These are phyloP conservation scores for Epizoanthus ramosus DNA, from an alignment of 92 coral and sea anemone genomes.

Conservation along the genomic window DNA sequence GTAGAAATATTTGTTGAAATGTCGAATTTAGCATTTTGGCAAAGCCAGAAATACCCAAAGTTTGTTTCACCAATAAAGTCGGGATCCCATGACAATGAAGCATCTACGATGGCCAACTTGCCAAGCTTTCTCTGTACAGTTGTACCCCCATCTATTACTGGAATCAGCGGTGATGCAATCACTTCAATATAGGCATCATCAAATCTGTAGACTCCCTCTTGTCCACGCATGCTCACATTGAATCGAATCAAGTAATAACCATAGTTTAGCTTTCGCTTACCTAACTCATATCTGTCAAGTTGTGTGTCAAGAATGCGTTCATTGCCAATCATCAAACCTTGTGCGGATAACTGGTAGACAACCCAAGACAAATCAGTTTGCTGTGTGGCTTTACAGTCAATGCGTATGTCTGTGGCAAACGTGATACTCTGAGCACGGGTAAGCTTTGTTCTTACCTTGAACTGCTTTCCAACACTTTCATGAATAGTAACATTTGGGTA, in stretches of 20 bases:
- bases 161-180: slow-evolving; percentile 49
- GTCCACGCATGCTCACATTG: slow-evolving; percentile 68
- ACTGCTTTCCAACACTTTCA: slow-evolving; percentile 36
- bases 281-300: slow-evolving; percentile 29
- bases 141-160: slow-evolving; percentile 54
- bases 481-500: slow-evolving; percentile 63
- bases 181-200: slow-evolving; percentile 62
- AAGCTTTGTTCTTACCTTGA: slow-evolving; percentile 41
- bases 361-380: slow-evolving; percentile 56
- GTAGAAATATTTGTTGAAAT: slow-evolving; percentile 16
- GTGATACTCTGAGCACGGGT: slow-evolving; percentile 34
- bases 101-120: slow-evolving; percentile 39
- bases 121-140: slow-evolving; percentile 41
- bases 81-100: slow-evolving; percentile 60
- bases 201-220: slow-evolving; percentile 51
- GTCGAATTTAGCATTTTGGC: slow-evolving; percentile 49
- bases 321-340: neutral
- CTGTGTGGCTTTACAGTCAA: slow-evolving; percentile 67
- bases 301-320: slow-evolving; percentile 27
- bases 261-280: slow-evolving; percentile 45
- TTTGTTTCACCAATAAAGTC: slow-evolving; percentile 49
- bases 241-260: slow-evolving; percentile 61
- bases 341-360: slow-evolving; percentile 20
- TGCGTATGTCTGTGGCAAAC: slow-evolving; percentile 37
- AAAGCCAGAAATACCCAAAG: slow-evolving; percentile 67